Percentiles rank a stretch among this genome's conserved stretches.
These are phyloP conservation scores for Myotis myotis DNA, from an alignment of 2,797 vertebrate genomes.

Conservation along the genomic window DNA sequence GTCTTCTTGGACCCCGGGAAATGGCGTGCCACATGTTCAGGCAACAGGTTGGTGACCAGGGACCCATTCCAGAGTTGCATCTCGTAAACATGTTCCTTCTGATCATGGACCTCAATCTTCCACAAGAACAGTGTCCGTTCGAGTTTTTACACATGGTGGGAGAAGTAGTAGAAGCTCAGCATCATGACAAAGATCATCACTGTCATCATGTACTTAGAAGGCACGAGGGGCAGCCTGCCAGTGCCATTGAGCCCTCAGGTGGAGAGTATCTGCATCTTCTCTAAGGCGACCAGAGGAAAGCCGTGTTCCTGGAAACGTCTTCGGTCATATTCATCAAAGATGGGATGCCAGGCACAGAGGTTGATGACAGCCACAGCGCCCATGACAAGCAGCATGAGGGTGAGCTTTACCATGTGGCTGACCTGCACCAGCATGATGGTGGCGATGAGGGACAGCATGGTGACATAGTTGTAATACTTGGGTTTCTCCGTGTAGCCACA, in stretches of 20 bases:
- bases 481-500: constrained; percentile 90
- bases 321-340: constrained; percentile 92
- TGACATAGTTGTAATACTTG: constrained; percentile 93
- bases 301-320: constrained; percentile 85
- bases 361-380: constrained; percentile 90
- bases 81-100: constrained; percentile 95
- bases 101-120: constrained; percentile 94
- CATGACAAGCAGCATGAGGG: constrained; percentile 92
- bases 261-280: constrained; percentile 65
- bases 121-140: constrained; percentile 94
- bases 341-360: constrained; percentile 91
- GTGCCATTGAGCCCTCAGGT: constrained; percentile 66
- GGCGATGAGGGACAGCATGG: constrained; percentile 92
- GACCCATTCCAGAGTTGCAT: constrained; percentile 97
- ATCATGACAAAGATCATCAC: constrained; percentile 94
- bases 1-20: constrained; percentile 95
- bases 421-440: constrained; percentile 95
- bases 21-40: constrained; percentile 91
- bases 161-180: constrained; percentile 95
- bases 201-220: constrained; percentile 95
- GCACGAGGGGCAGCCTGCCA: constrained; percentile 83
- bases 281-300: constrained; percentile 51
- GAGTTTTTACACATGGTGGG: constrained; percentile 93
- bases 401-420: constrained; percentile 96
- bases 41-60: constrained; percentile 96